phyloP scores from a whole-genome alignment of 1,140 invertebrate genomes.

The Macrobrachium nipponense region DNA sequence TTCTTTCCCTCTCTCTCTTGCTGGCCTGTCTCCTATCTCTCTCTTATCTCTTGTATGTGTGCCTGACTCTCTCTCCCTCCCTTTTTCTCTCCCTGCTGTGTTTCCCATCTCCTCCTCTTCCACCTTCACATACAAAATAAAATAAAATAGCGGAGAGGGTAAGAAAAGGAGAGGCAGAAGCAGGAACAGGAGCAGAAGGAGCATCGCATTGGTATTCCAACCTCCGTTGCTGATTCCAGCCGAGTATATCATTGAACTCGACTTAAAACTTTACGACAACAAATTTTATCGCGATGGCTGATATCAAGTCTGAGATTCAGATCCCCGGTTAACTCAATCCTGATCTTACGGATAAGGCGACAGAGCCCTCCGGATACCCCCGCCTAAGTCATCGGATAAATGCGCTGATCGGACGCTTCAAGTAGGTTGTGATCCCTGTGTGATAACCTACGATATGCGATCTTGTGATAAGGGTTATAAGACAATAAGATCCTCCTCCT shows the following conservation, averaged over 20 bases:
- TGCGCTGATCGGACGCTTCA: slow-evolving; percentile 7
- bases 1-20: not conserved
- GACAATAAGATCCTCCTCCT: not conserved
- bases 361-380: not conserved
- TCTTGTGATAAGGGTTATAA: not conserved
- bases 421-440: not conserved
- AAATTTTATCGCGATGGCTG: slow-evolving; percentile 54
- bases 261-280: slow-evolving; percentile 59
- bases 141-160: no score
- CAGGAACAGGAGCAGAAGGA: not conserved
- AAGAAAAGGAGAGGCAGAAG: not conserved
- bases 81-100: no score
- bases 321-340: slow-evolving; percentile 50
- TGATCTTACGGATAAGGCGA: slow-evolving; percentile 50
- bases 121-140: not conserved
- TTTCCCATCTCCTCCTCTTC: no score
- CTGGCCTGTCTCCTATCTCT: not conserved
- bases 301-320: slow-evolving; percentile 25
- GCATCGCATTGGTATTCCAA: slow-evolving; percentile 35
- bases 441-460: not conserved
- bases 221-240: slow-evolving; percentile 17
- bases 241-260: slow-evolving; percentile 51
- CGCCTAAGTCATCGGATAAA: slow-evolving; percentile 43
- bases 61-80: not conserved
- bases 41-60: not conserved